phyloP scores from a whole-genome alignment of 2,113 vertebrate genomes.

The Podarcis cretensis region DNA sequence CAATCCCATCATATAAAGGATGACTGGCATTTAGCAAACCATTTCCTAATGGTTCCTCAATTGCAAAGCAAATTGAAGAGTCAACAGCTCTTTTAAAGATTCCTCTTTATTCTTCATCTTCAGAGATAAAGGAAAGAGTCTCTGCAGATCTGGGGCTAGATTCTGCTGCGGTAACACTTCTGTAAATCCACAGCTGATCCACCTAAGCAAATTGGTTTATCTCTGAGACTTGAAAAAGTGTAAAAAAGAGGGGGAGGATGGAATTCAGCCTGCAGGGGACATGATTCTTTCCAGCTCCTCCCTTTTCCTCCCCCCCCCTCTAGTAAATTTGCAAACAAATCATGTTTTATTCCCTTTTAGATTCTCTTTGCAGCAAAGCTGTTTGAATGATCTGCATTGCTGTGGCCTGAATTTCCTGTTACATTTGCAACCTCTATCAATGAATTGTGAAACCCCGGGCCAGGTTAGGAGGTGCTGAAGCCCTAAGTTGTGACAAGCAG shows the following conservation, averaged over 20 bases:
- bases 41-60: conserved; percentile 4
- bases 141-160: neutral
- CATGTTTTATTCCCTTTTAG: conserved; percentile 21
- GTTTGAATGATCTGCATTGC: neutral
- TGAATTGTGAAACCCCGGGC: neutral
- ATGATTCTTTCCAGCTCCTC: neutral
- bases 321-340: neutral
- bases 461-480: too few relatives aligned
- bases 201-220: neutral
- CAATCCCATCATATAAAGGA: neutral
- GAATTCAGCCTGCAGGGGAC: neutral
- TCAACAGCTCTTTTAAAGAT: neutral
- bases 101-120: neutral
- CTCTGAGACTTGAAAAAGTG: neutral
- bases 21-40: conserved; percentile 1
- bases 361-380: conserved; percentile 5
- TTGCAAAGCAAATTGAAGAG: conserved; percentile 9
- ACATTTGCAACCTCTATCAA: neutral
- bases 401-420: neutral
- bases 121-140: neutral
- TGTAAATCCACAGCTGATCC: neutral
- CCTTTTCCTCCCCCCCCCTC: neutral
- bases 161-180: conserved; percentile 2
- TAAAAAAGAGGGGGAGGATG: neutral
- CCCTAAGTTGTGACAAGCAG: neutral